Base-by-base conservation (phyloP, 1,140 invertebrate genomes). In the Phthorimaea operculella region DNA sequence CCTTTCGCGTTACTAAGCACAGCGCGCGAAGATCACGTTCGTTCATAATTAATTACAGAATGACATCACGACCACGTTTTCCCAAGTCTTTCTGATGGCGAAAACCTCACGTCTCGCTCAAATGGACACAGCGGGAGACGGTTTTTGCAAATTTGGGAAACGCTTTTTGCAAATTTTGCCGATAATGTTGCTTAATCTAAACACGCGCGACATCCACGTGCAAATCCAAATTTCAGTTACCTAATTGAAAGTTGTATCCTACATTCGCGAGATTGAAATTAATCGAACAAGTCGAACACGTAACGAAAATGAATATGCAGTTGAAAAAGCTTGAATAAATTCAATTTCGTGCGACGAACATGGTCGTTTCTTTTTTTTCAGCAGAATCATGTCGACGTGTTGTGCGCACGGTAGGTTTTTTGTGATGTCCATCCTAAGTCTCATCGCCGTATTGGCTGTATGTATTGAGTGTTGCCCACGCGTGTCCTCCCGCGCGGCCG, bases 401-500 rank as follows among this genome's bases (percentile, higher is more conserved):
- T 15, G 44, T 3, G 57, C 47, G 57, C 39, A 52, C 50, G 62
- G 63, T 63, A 47, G 42, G 53, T 68, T 68, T 66, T 68, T 64
- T 64, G 52, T 52, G 39, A 51, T 18, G 54, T 58, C 58, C 54
- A 63, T 65, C 54, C 60, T 58, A 60, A 65, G 62, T 64, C 59
- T 52, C 42, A 63, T 50, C 55, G 52, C 58, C 57, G 52, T 48
- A 49, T 28, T 28, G 51, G 55, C 1, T 39, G 2, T 39, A 39
- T 39, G 36, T 39, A 39, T 10, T 15, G 14, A 33, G 11, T 16
- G 60, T 68, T 64, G 63, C 63, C 60, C 65, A 72, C 69, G 62
- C 68, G 60, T 68, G 63, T 69, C 66, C 70, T 70, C 66, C 60
- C 55, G 66, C 64, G 60, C 73, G 73, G 66, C 70, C 75, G 78